Evolutionary conservation across 2,888 invertebrate species (phyloP), one percentile per base, ranked within the genome.

Genomic region (Zhuqinia jingwanae): DNA sequence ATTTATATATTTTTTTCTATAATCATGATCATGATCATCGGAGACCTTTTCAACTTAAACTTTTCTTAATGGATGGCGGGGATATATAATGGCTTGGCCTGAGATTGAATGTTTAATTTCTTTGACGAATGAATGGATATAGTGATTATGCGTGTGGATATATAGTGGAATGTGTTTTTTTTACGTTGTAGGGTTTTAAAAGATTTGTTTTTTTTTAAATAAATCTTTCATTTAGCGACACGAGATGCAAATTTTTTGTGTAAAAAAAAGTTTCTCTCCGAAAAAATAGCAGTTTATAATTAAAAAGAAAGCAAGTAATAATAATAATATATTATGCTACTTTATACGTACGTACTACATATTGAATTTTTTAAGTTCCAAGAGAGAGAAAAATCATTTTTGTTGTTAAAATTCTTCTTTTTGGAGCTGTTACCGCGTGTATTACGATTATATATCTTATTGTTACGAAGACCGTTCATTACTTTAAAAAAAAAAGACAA

Each of bases 351-450:
- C 65, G 36, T 65, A 65, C 42, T 65, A 65, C 65, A 65, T 65
- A 20, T 42, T n/a, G n/a, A n/a, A 65, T 17, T 65, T 25, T 20
- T 6, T 30, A 63, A 42, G 84, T 84, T 84, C 84, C 84, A 77
- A 84, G 65, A 63, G 63, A 63, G 53, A 82, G 73, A 42, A 47
- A n/a, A 56, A 36, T 77, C 42, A 36, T 36, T 77, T 77, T 78
- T 78, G 25, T 47, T 65, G 47, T 78, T 42, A n/a, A n/a, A n/a
- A 77, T 60, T 82, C 56, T 79, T 79, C 73, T 60, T 85, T 77
- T 75, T 80, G 85, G 85, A 80, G 68, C 85, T 85, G 80, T 85
- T 85, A 85, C 85, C 85, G 80, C 85, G 85, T 79, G 85, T 85
- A 65, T 78, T 25, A 79, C 73, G 82, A 60, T 22, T 30, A 42